A percentile compares a stretch with the other conserved stretches of the same genome.
Conservation (phyloP, 2,113 vertebrate genomes). For the Hucho hucho region DNA sequence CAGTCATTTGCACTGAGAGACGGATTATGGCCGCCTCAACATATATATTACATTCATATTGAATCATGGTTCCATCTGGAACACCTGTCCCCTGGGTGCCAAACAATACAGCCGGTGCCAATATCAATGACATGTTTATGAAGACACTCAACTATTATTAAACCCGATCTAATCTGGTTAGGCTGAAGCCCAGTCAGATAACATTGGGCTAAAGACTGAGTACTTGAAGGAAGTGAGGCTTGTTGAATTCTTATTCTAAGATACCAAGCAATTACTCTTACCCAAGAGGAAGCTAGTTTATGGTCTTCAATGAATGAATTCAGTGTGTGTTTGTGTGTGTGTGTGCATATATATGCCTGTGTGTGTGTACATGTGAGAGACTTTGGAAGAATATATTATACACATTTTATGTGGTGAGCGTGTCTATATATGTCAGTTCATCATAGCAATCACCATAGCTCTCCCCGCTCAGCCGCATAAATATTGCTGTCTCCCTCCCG, state of each 20-base stretch:
- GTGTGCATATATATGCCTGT: not conserved
- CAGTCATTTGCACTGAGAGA: conserved; percentile 45
- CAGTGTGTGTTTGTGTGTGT: not conserved
- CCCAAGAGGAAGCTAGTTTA: not conserved
- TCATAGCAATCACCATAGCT: not conserved
- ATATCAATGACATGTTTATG: conserved; percentile 45
- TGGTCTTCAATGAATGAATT: not conserved
- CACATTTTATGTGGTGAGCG: not conserved
- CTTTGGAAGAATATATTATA: too few species aligned
- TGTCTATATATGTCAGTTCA: not conserved
- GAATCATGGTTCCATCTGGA: conserved; percentile 36
- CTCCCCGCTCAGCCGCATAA: not conserved
- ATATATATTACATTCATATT: conserved; percentile 41
- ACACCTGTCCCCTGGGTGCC: conserved; percentile 35
- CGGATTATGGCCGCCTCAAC: conserved; percentile 45
- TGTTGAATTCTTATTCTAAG: not conserved
- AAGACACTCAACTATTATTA: conserved; percentile 40
- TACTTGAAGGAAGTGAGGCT: conserved; percentile 21
- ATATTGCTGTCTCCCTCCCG: conserved; percentile 7
- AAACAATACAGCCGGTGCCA: conserved; percentile 33
- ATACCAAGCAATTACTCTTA: not conserved
- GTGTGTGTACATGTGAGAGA: not conserved
- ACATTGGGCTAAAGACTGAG: conserved; percentile 19
- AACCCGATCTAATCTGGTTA: conserved; percentile 25
- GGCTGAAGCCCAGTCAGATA: conserved; percentile 33